These are phyloP conservation scores for Cristatella mucedo DNA, from an alignment of 2,888 invertebrate genomes.

Conservation along the genomic window DNA sequence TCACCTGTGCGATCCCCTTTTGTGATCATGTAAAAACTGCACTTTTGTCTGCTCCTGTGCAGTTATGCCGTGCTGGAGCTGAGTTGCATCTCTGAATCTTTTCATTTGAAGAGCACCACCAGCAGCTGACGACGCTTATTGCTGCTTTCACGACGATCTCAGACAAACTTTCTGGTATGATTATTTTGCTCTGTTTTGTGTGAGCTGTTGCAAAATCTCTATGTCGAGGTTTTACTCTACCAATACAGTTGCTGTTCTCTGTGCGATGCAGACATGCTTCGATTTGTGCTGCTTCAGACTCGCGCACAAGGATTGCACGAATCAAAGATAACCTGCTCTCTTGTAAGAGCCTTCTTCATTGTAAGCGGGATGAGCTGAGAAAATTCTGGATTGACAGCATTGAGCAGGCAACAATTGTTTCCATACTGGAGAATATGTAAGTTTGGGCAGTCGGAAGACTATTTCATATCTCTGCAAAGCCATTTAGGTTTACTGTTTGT, in stretches of 20 bases:
- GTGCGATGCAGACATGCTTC: neutral
- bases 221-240: neutral
- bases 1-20: no score
- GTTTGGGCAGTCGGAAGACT: no score
- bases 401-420: constrained; percentile 79
- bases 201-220: neutral
- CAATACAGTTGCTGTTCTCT: neutral
- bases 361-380: constrained; percentile 77
- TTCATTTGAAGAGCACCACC: constrained; percentile 51
- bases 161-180: constrained; percentile 49
- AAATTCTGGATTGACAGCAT: constrained; percentile 85
- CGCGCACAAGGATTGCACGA: constrained; percentile 56
- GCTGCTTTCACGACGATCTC: constrained; percentile 61
- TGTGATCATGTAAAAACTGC: no score
- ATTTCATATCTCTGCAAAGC: no score
- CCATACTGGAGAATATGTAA: constrained; percentile 75
- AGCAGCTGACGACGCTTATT: constrained; percentile 68
- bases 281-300: constrained; percentile 37
- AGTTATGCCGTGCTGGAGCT: no score
- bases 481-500: no score
- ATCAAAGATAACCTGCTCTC: constrained; percentile 66
- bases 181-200: neutral
- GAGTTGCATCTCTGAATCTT: no score
- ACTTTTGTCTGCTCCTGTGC: no score
- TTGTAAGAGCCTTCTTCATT: constrained; percentile 67